Evolutionary conservation across 2,888 invertebrate genomes (phyloP), one percentile per base, ranked within the genome.

Genomic region (Sarcophaga carnaria): DNA sequence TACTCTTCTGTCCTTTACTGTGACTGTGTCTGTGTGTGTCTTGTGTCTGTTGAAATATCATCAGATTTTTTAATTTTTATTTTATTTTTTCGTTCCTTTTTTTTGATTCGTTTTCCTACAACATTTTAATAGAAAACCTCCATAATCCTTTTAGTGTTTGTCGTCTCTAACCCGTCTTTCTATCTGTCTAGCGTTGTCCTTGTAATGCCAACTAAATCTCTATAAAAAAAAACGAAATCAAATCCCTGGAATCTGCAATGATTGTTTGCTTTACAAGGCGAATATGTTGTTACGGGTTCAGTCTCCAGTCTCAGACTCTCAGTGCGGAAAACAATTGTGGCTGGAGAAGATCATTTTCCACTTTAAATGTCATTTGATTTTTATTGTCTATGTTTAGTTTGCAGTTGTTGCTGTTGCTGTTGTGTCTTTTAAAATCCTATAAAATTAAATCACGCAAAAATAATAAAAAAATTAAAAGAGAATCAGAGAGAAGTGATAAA

Each of bases 321-420:
- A 20, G 37, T 37, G 8, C 2, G 37, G 64, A 54, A 54, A 12
- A 54, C 76, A 82, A 64, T 64, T 76, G 66, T 37, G 71, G 59
- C 77, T 47, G 45, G 11, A 63, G 37, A 4, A 66, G 72, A 78
- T 83, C 66, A 71, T 83, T 76, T 75, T 80, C 82, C 74, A 80
- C 76, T 83, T 37, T 77, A 77, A 83, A 79, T 83, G 67, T 83
- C 71, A 83, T 86, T 83, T 83, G 67, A 80, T 72, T 86, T 86
- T 86, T 86, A 86, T 85, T 78, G 74, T 80, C 76, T 83, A 75
- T 66, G 14, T 59, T 77, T 27, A 37, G 45, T 20, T 67, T 47
- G n/a, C 6, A 10, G 4, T 76, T n/a, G 49, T n/a, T 62, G 2
- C 12, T 70, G 14, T n/a, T 62, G 45, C 64, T 59, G 54, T 70